Evolutionary conservation across 2,888 invertebrate genomes (phyloP), one percentile per base, ranked within the genome.

Genomic region (Cremastinae sp.): DNA sequence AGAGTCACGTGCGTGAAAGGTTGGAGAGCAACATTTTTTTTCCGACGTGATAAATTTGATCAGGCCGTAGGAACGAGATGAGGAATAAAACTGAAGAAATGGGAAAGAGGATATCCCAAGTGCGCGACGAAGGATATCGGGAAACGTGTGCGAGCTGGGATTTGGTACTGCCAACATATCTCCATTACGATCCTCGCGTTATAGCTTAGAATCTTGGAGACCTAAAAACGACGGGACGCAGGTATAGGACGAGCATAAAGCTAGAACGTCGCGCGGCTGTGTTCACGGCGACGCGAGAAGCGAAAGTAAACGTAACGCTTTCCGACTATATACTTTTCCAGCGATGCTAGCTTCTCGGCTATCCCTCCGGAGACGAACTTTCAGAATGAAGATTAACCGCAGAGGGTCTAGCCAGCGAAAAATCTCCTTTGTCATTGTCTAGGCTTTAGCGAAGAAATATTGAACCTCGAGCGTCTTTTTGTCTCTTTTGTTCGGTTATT

Each of bases 341-440:
- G 14, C n/a, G n/a, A n/a, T 47, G 49, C 61, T 58, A 18, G 37
- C 53, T 41, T 14, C 14, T n/a, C n/a, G n/a, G 64, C 51, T 39
- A 73, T 79, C 77, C 83, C 82, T 65, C 77, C 61, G 74, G 84
- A 83, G 83, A 84, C 81, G 81, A 83, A 83, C 79, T 81, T 79
- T 77, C 82, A 78, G 86, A 86, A 88, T 88, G 84, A 85, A 87
- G 87, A 88, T 87, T 84, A 88, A 87, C 85, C 82, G 78, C 14
- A 58, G 58, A 74, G 75, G 79, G 82, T 82, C 80, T 56, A 75
- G 75, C 58, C 80, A 75, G 80, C 51, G 75, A 49, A 55, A 64
- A 73, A 81, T 75, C 81, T 83, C 82, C 70, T 88, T 81, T 82
- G 81, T 88, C 88, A 87, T 87, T 88, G 88, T 87, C 87, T 59